Conservation (phyloP, 2,113 vertebrate species). For the Fregetta grallaria region DNA sequence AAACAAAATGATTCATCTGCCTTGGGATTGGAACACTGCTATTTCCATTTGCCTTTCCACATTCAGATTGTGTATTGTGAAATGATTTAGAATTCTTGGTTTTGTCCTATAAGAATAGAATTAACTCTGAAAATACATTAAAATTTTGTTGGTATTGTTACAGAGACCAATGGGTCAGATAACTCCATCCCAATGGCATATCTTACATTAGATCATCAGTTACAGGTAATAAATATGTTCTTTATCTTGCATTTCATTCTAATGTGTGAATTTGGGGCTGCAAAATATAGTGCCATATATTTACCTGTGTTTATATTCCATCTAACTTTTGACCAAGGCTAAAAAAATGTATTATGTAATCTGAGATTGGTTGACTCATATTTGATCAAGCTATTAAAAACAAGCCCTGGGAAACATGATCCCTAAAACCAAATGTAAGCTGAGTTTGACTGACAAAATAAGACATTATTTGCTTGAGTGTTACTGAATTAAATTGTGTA, state of each 20-base stretch:
- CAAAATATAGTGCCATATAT: background rate
- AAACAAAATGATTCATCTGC: constrained; percentile 48
- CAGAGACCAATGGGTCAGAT: constrained; percentile 98
- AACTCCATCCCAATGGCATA: constrained; percentile 99
- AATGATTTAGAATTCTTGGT: background rate
- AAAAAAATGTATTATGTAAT: constrained; percentile 53
- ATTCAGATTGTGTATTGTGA: constrained; percentile 34
- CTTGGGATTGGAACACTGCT: constrained; percentile 50
- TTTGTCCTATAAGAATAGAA: background rate
- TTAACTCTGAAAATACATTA: background rate
- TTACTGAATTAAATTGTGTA: background rate
- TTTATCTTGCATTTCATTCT: background rate
- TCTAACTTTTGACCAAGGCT: constrained; percentile 48
- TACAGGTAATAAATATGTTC: constrained; percentile 83
- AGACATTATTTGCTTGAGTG: background rate
- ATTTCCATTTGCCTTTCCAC: constrained; percentile 54
- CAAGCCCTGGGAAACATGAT: constrained; percentile 32
- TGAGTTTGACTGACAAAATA: constrained; percentile 11
- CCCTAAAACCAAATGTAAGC: constrained; percentile 23
- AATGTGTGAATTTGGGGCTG: background rate
- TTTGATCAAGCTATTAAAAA: constrained; percentile 65
- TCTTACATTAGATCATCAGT: constrained; percentile 96
- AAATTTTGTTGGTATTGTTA: constrained; percentile 34
- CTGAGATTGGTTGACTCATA: constrained; percentile 40
- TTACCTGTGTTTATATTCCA: constrained; percentile 40